Evolutionary conservation across 2,888 invertebrate genomes (phyloP), one percentile per base, ranked within the genome.

Genomic region (Philereme transversata): DNA sequence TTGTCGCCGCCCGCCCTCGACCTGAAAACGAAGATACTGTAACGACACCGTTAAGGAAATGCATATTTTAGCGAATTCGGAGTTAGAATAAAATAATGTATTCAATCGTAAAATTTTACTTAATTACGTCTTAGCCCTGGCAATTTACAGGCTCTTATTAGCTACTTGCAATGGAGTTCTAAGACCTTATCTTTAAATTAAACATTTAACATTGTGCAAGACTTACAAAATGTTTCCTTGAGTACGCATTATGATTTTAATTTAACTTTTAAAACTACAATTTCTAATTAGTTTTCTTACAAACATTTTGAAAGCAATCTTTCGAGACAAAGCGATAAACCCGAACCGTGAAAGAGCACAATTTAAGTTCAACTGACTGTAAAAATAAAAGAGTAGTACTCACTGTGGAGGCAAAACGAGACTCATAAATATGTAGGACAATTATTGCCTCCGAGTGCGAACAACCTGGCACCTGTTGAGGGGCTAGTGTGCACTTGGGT

Each of bases 361-460:
- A 59, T 63, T 63, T 58, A 44, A 59, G 56, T 59, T 56, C 38
- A 56, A 59, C 55, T 51, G 51, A 43, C 56, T 63, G 55, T 44
- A 57, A 62, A 61, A 60, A 56, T 63, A 55, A 58, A 71, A 69
- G 74, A 71, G 63, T 62, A 47, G 62, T 55, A 57, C 35, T 48
- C 36, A 43, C 71, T 69, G 68, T 76, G 75, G 80, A 79, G 77
- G 70, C 67, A 67, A 65, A 72, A 64, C 53, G 62, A 58, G 51
- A 70, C 80, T 82, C 83, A 82, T 85, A 86, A 85, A 87, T 86
- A 81, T 82, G 77, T 81, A 81, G 76, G 77, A 78, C 82, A 83
- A 83, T 84, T 82, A 85, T 69, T 67, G 72, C 63, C 64, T 6
- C 7, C 45, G 41, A 51, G 58, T 55, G 67, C 67, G 64, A 69